phyloP scores from a whole-genome alignment of 2,113 vertebrate species.

The Mionectes macconnelli region DNA sequence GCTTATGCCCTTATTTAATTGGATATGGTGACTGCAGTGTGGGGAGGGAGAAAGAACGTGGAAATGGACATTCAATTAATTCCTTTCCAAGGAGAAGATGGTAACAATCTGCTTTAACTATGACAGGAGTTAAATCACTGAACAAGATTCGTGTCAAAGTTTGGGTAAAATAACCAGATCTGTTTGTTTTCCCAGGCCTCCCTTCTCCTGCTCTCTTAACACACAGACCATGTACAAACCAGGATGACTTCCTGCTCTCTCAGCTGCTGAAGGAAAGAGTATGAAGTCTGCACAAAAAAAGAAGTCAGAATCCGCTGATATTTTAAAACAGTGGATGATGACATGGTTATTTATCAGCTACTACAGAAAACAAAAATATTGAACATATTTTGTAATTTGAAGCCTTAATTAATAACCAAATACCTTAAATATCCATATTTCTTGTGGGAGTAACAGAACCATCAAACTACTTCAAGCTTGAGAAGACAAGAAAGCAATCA shows the following conservation, averaged over 20 bases:
- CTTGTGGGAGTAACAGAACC: not conserved
- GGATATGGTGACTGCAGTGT: not conserved
- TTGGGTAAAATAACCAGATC: not conserved
- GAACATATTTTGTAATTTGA: not conserved
- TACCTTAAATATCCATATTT: not conserved
- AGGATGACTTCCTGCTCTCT: not conserved
- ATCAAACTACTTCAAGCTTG: not conserved
- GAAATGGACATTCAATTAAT: slow-evolving; percentile 8
- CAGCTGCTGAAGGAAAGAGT: not conserved
- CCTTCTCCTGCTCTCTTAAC: not conserved
- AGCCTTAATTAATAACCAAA: not conserved
- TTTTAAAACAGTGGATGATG: not conserved
- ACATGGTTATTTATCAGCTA: not conserved
- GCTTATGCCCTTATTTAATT: not conserved
- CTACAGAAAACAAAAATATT: not conserved
- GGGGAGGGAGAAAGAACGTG: not conserved
- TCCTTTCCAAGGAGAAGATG: not conserved
- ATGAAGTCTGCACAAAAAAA: not conserved
- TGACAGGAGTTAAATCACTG: not conserved
- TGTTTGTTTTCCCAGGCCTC: not conserved
- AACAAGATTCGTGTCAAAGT: not conserved
- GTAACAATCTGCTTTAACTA: not conserved
- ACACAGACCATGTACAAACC: not conserved
- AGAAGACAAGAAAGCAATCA: not conserved
- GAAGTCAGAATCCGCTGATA: not conserved